Conservation (phyloP, 2,113 vertebrate species). For the Plotosus lineatus region DNA sequence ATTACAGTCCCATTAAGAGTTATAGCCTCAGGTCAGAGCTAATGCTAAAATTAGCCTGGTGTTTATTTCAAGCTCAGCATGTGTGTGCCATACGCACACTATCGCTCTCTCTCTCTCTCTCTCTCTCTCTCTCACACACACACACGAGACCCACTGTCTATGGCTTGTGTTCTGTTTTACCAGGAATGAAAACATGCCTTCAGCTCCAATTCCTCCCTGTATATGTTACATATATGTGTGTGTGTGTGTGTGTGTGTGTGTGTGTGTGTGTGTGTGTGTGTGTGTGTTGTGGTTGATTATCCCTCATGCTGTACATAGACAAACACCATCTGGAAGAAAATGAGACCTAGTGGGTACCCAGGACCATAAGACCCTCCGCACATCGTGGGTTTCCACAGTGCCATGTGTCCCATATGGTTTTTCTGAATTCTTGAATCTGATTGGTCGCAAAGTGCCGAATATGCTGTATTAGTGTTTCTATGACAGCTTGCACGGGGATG, state of each 20-base stretch:
- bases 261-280: slow-evolving; percentile 3
- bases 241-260: not conserved
- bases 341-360: not conserved
- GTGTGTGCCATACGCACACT: slow-evolving; percentile 39
- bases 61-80: slow-evolving; percentile 59
- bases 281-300: not conserved
- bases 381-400: not conserved
- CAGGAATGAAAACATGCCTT: slow-evolving; percentile 49
- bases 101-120: not conserved
- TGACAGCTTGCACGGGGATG: too few species aligned
- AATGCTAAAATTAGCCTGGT: slow-evolving; percentile 58
- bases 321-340: slow-evolving; percentile 3
- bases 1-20: slow-evolving; percentile 51
- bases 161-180: slow-evolving; percentile 28
- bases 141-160: slow-evolving; percentile 31
- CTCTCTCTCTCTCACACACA: not conserved
- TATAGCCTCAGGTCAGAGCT: slow-evolving; percentile 48
- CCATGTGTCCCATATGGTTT: not conserved
- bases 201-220: not conserved
- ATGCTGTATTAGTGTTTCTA: not conserved
- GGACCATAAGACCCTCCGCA: not conserved
- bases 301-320: not conserved
- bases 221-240: too few species aligned
- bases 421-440: not conserved
- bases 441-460: not conserved